These are phyloP conservation scores for Leucophenga varia DNA, from an alignment of 1,140 invertebrate species.

Conservation along the genomic window DNA sequence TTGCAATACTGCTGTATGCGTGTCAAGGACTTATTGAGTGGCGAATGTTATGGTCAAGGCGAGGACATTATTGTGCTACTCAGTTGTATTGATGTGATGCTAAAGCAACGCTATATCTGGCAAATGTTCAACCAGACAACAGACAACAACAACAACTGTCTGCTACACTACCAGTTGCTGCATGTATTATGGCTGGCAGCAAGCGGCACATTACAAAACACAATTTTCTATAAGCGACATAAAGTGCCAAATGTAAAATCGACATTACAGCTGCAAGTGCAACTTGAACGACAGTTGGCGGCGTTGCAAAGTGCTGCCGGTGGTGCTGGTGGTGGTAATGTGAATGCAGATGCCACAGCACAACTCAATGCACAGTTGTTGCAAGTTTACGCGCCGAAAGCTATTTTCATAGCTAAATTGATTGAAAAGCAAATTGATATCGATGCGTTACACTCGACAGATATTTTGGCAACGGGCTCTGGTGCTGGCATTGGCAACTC, in stretches of 20 bases:
- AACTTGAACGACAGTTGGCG: too few relatives aligned
- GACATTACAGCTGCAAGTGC: too few relatives aligned
- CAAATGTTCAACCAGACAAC: slow-evolving; percentile 35
- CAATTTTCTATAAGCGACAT: slow-evolving; percentile 49
- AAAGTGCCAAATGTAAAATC: too few relatives aligned
- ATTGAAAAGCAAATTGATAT: slow-evolving; percentile 54
- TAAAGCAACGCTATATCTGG: slow-evolving; percentile 41
- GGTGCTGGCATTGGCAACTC: not conserved
- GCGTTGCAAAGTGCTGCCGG: not conserved
- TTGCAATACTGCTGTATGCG: slow-evolving; percentile 20
- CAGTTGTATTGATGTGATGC: slow-evolving; percentile 31
- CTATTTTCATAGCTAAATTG: slow-evolving; percentile 51
- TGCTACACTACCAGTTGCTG: slow-evolving; percentile 31
- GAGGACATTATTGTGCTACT: slow-evolving; percentile 16
- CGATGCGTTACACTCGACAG: slow-evolving; percentile 18
- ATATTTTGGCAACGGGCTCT: slow-evolving; percentile 14
- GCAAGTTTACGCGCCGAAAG: slow-evolving; percentile 32
- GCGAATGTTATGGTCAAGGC: not conserved
- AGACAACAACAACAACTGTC: slow-evolving; percentile 3
- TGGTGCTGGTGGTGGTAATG: too few relatives aligned
- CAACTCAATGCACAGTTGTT: not conserved
- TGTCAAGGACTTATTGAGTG: slow-evolving; percentile 20
- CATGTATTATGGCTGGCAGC: slow-evolving; percentile 27
- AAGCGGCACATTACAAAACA: slow-evolving; percentile 34
- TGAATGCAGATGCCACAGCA: not conserved